Base-by-base conservation (phyloP, 2,113 vertebrate species). In the Phocoena sinus region DNA sequence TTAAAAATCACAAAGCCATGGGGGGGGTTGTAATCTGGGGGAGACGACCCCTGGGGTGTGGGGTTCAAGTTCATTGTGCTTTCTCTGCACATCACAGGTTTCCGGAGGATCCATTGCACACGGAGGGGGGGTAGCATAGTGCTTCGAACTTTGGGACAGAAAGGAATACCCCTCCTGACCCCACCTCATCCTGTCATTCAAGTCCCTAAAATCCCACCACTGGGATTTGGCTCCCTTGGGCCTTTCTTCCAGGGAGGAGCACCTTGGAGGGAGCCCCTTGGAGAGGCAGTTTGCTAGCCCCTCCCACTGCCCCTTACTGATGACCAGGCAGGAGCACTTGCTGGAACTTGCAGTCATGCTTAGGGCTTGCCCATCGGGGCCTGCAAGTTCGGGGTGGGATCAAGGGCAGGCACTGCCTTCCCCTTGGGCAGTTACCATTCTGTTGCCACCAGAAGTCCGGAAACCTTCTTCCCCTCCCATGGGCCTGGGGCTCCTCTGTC, bases 1-100 rank as follows among this genome's bases (percentile, higher is more conserved):
- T 98, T 98, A 98, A 99, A 98, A 98, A 94, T 98, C 98, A 97
- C 95, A n/a, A 31, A 91, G 97, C 95, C 98, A 98, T 95, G 89
- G 91, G 95, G 70, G 91, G 95, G 23, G 60, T 95, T 81, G 96
- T 95, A 36, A 95, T 96, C 91, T 96, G 97, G 98, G 94, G 92
- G 85, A 0, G 58, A 97, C 96, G 77, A 41, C 93, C 97, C 85
- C 92, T 89, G 81, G n/a, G 0, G 38, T 11, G 6, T 2, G 7
- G 95, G 83, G 0, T 80, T 90, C 47, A 10, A 31, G 25, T 2
- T 63, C 60, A 11, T 26, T 36, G 28, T 9, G 36, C 0, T 13
- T 28, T 33, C 41, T 67, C 23, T 3, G 53, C 36, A 21, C 4
- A 8, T 9, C 25, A 4, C 9, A 20, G 80, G 67, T 53, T 41